These are phyloP conservation scores for Sander vitreus DNA, from an alignment of 2,113 vertebrate species.

Conservation along the genomic window DNA sequence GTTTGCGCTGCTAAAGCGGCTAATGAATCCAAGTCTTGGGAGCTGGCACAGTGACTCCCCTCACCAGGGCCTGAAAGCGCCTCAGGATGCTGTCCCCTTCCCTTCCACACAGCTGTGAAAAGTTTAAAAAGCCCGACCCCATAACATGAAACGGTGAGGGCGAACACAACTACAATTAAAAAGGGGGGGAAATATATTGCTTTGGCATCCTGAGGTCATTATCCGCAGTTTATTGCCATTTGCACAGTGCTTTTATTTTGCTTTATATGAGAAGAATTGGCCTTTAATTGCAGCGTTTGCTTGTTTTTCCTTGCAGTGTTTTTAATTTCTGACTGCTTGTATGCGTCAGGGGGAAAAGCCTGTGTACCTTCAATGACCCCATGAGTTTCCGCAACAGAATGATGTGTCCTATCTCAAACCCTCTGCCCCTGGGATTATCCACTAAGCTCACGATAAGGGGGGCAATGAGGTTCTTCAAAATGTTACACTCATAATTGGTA, in stretches of 20 bases:
- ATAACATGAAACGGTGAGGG: constrained; percentile 84
- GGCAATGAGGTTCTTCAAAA: constrained; percentile 37
- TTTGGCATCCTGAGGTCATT: constrained; percentile 87
- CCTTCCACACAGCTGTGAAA: constrained; percentile 82
- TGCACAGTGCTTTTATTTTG: constrained; percentile 84
- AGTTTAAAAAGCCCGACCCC: constrained; percentile 79
- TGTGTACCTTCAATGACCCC: constrained; percentile 78
- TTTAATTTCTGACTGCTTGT: constrained; percentile 74
- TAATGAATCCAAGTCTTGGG: constrained; percentile 85
- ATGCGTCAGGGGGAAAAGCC: constrained; percentile 52
- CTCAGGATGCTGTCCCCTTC: constrained; percentile 82
- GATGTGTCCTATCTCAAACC: constrained; percentile 43
- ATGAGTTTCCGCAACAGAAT: constrained; percentile 52
- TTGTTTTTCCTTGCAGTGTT: constrained; percentile 77
- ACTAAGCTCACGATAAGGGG: constrained; percentile 35
- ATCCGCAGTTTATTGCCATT: constrained; percentile 83
- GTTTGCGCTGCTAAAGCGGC: constrained; percentile 82
- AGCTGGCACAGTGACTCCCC: constrained; percentile 80
- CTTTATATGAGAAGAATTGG: constrained; percentile 82
- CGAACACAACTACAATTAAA: constrained; percentile 83
- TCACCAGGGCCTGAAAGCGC: constrained; percentile 75
- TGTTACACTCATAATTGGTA: constrained; percentile 38
- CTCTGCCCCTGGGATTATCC: constrained; percentile 37
- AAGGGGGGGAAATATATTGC: constrained; percentile 77
- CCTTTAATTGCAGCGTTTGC: constrained; percentile 79